Conservation (phyloP, 1,140 invertebrate genomes). For the Leptinotarsa texana region DNA sequence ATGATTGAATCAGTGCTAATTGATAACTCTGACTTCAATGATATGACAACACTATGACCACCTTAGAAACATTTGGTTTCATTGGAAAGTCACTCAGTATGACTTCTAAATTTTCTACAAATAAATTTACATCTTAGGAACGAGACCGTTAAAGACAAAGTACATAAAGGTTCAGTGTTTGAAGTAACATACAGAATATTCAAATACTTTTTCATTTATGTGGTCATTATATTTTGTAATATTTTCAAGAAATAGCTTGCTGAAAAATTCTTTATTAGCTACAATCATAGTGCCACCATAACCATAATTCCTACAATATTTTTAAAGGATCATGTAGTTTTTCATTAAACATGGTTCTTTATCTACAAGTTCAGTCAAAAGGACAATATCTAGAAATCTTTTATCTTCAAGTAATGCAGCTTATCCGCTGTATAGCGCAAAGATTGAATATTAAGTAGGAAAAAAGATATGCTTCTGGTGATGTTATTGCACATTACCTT, state of each 20-base stretch:
- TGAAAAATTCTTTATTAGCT: neutral
- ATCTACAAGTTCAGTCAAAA: neutral
- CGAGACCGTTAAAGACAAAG: too few species aligned
- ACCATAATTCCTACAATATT: neutral
- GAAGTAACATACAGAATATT: too few species aligned
- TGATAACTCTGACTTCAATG: too few species aligned
- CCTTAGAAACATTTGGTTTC: too few species aligned
- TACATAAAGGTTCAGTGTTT: too few species aligned
- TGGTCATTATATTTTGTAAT: too few species aligned
- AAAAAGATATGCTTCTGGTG: neutral
- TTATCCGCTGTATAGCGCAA: neutral
- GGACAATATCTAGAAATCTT: neutral
- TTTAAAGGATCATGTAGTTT: neutral
- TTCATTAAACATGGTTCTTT: neutral
- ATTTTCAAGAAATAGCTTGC: neutral
- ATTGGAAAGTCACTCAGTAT: too few species aligned
- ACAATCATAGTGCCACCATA: neutral
- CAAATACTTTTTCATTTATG: too few species aligned
- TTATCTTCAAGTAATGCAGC: neutral
- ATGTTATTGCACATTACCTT: slow-evolving; percentile 1
- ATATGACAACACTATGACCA: too few species aligned
- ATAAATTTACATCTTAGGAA: too few species aligned
- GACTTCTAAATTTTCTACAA: too few species aligned
- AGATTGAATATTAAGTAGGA: neutral
- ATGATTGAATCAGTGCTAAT: too few species aligned